Percentiles rank a stretch among this genome's conserved stretches.
Evolutionary conservation across 2,797 vertebrate genomes (phyloP).

Genomic region (Notamacropus eugenii): DNA sequence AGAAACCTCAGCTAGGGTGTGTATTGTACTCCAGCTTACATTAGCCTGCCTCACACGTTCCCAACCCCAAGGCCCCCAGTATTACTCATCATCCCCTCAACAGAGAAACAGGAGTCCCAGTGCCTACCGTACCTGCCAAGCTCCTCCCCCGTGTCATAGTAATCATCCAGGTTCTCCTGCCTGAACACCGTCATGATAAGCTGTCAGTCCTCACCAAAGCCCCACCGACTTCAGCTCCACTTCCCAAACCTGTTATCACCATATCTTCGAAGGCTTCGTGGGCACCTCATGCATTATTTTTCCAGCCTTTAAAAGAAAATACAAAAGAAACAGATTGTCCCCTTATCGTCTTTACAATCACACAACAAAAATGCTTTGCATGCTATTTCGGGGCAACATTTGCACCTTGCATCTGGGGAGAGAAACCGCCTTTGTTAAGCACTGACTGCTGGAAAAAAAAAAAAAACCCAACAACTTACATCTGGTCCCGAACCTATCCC

Average conservation of each 20-base stretch:
- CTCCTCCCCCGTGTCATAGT: constrained; percentile 94
- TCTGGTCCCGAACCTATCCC: not conserved
- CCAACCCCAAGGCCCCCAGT: not conserved
- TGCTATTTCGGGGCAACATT: not conserved
- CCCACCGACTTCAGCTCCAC: constrained; percentile 78
- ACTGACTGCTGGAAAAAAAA: not conserved
- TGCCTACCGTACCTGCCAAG: constrained; percentile 90
- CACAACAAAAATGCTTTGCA: not conserved
- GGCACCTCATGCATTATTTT: constrained; percentile 69
- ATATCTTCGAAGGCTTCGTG: constrained; percentile 49
- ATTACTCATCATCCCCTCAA: not conserved
- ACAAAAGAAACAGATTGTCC: not conserved
- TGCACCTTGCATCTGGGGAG: constrained; percentile 19
- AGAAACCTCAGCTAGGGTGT: not conserved
- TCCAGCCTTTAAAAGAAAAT: constrained; percentile 27
- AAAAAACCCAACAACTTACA: not conserved
- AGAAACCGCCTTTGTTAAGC: constrained; percentile 71
- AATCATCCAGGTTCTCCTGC: constrained; percentile 94
- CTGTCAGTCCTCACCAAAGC: constrained; percentile 77
- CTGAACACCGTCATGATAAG: constrained; percentile 93
- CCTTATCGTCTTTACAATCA: not conserved
- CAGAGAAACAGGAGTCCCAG: not conserved
- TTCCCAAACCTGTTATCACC: constrained; percentile 83
- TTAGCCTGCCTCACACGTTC: constrained; percentile 22
- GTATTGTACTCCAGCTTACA: not conserved